Base-by-base conservation (phyloP, 2,113 vertebrate genomes). In the Brachionichthys hirsutus region DNA sequence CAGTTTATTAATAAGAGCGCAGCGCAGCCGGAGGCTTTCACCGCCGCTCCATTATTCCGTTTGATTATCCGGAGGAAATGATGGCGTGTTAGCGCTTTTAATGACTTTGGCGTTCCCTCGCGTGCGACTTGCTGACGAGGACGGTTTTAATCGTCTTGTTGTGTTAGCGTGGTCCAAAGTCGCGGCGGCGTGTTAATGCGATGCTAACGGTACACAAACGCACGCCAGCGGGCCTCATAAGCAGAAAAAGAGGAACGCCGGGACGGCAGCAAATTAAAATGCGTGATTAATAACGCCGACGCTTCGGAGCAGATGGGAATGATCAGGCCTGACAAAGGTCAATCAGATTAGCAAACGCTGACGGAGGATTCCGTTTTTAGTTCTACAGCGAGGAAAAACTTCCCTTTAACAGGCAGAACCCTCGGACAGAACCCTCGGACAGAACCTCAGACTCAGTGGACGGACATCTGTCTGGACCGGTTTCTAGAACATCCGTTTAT, bases 11-110 rank as follows among this genome's bases (percentile, higher is more conserved):
- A 51, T 85, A 82, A 78, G 78, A 77, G 73, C 63, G 71, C 80
- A 77, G 73, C 63, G 71, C 80, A 83, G 61, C 77, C 82, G 18
- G 14, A 57, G 83, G 74, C 85, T 84, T 85, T 87, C 90, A 60
- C 57, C 66, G 30, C 10, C 81, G 77, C 69, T 85, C 76, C 47
- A 48, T 89, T 80, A 86, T 89, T 62, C 7, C 84, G 40, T 85
- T 90, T 91, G 90, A 92, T 91, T 91, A 87, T 86, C 79, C 74
- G 70, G 79, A 90, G 90, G 87, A 92, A 87, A 85, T 87, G 75
- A 85, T 88, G 80, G 67, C 79, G 88, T 85, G 85, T 89, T 85
- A 87, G 83, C 63, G 84, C 85, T 87, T 89, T 89, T 90, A 91
- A 90, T 92, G 60, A 89, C 83, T 91, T 91, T 90, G 87, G 80